A percentile compares a stretch with the other conserved stretches of the same genome.
Evolutionary conservation across 2,797 vertebrate genomes (phyloP).

Genomic region (Mus spretus): DNA sequence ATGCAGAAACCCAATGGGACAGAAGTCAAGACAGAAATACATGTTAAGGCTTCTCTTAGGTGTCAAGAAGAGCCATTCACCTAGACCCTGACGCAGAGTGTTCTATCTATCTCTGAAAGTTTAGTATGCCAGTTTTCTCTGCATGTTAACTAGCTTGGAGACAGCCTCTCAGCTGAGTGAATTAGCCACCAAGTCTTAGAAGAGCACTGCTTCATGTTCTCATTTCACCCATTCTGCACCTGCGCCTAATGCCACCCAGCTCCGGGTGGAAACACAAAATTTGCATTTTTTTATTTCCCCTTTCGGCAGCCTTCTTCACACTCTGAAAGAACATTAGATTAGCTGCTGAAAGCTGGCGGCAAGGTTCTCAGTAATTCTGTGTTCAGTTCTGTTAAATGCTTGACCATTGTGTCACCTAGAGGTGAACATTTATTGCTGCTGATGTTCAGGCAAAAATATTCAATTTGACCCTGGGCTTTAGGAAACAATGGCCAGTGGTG

Average conservation of each 20-base stretch:
- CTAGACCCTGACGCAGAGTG: background rate
- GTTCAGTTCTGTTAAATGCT: constrained; percentile 30
- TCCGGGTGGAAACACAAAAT: constrained; percentile 19
- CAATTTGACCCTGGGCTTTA: constrained; percentile 3
- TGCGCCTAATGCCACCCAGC: background rate
- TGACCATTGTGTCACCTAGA: constrained; percentile 15
- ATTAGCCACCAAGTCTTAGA: constrained; percentile 33
- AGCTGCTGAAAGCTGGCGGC: background rate
- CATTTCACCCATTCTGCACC: background rate
- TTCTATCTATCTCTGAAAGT: constrained; percentile 36
- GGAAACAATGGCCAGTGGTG: background rate
- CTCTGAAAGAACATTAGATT: background rate
- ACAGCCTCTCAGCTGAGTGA: background rate
- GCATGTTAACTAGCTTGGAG: background rate
- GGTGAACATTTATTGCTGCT: constrained; percentile 46
- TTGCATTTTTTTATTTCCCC: background rate
- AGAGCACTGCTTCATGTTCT: background rate
- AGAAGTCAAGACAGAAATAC: constrained; percentile 57
- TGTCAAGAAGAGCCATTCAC: constrained; percentile 10
- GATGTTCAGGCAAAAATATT: background rate
- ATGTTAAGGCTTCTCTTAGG: constrained; percentile 43
- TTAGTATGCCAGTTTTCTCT: constrained; percentile 11
- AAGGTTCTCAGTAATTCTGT: constrained; percentile 51
- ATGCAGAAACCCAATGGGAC: background rate
- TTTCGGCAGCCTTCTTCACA: background rate